A percentile compares a stretch with the other conserved stretches of the same genome.
These are phyloP conservation scores for Campoletis raptor DNA, from an alignment of 2,888 invertebrate genomes.

Conservation along the genomic window DNA sequence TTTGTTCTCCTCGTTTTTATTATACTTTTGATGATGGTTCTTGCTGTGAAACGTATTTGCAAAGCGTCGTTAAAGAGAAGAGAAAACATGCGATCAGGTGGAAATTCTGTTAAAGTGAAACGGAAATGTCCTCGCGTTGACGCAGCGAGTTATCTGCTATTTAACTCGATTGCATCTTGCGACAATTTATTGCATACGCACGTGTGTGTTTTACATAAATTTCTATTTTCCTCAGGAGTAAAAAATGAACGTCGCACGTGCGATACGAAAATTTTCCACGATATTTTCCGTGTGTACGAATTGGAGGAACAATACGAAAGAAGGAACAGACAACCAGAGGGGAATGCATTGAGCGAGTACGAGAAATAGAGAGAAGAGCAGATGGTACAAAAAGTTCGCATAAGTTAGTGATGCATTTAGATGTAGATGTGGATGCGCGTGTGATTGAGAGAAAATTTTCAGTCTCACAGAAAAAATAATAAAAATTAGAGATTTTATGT, in stretches of 20 bases:
- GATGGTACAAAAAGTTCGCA: constrained; percentile 38
- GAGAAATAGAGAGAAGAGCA: constrained; percentile 54
- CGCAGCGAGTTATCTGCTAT: neutral
- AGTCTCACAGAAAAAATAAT: neutral
- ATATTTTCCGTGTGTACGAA: constrained; percentile 36
- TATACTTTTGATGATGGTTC: neutral
- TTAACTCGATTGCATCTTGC: constrained; percentile 9
- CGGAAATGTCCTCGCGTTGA: neutral
- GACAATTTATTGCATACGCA: neutral
- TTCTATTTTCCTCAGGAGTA: neutral
- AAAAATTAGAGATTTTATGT: neutral
- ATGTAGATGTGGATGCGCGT: neutral
- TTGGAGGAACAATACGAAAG: constrained; percentile 9
- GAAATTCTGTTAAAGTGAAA: neutral
- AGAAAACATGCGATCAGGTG: neutral
- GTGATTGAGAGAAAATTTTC: neutral
- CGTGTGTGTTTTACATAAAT: neutral
- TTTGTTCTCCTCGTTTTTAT: too few relatives aligned
- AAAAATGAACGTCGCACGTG: constrained; percentile 35
- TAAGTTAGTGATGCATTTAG: neutral
- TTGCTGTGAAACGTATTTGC: neutral
- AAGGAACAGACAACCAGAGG: constrained; percentile 42
- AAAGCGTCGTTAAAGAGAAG: too few relatives aligned
- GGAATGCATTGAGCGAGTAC: constrained; percentile 5
- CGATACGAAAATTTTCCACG: constrained; percentile 45